phyloP scores from a whole-genome alignment of 1,140 invertebrate species.

The Cepaea nemoralis region DNA sequence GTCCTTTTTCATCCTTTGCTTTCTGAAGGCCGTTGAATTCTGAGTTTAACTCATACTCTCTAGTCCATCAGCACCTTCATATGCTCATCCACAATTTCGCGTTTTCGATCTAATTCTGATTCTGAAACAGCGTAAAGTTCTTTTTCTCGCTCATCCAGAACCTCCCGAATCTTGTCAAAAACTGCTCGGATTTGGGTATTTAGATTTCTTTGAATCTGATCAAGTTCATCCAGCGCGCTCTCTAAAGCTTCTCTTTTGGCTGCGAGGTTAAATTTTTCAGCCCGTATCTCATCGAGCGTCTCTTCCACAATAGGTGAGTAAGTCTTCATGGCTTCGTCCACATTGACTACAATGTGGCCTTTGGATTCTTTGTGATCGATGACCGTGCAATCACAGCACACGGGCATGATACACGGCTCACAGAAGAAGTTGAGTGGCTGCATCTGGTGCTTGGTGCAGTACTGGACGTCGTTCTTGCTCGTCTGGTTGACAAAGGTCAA shows the following conservation, averaged over 20 bases:
- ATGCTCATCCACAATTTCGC: slow-evolving; percentile 54
- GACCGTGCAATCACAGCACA: slow-evolving; percentile 70
- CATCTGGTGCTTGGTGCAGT: slow-evolving; percentile 65
- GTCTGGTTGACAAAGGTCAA: slow-evolving; percentile 59
- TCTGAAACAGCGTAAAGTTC: slow-evolving; percentile 62
- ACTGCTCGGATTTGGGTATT: slow-evolving; percentile 59
- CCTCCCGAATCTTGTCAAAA: slow-evolving; percentile 60
- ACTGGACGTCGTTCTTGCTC: slow-evolving; percentile 59
- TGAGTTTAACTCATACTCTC: slow-evolving; percentile 53
- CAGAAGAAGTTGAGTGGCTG: slow-evolving; percentile 70
- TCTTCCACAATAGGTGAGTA: slow-evolving; percentile 64
- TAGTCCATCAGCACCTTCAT: slow-evolving; percentile 51
- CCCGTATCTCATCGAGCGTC: slow-evolving; percentile 57
- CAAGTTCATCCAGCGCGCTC: slow-evolving; percentile 58
- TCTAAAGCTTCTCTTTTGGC: slow-evolving; percentile 56
- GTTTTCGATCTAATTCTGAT: slow-evolving; percentile 60
- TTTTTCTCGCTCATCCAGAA: slow-evolving; percentile 61
- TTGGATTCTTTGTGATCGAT: slow-evolving; percentile 66
- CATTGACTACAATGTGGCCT: slow-evolving; percentile 66
- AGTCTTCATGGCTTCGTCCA: slow-evolving; percentile 64
- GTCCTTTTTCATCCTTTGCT: slow-evolving; percentile 60
- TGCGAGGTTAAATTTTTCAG: slow-evolving; percentile 49
- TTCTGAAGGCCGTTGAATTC: slow-evolving; percentile 55
- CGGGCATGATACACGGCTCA: slow-evolving; percentile 64
- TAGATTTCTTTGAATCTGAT: slow-evolving; percentile 59